Evolutionary conservation across 2,888 invertebrate genomes (phyloP).

Genomic region (Phengaris arion): DNA sequence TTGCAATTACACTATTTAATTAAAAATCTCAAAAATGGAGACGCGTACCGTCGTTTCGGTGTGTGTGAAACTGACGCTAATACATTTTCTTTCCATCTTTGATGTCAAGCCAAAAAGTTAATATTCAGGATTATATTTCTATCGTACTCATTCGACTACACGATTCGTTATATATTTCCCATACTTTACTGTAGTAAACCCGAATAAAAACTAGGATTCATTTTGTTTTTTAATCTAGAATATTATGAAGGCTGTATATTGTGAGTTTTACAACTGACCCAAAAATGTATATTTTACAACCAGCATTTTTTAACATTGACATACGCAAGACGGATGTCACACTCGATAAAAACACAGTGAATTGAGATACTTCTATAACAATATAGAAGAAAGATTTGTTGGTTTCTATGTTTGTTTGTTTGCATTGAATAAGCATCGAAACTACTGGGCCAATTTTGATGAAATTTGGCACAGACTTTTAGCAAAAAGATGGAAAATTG

Average conservation of each 20-base stretch:
- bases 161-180: background rate
- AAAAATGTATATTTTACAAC: constrained; percentile 4
- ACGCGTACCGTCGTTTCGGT: too few species aligned
- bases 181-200: background rate
- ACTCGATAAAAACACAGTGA: background rate
- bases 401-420: too few species aligned
- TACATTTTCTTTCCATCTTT: background rate
- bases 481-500: too few species aligned
- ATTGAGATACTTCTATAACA: background rate
- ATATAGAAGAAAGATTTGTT: too few species aligned
- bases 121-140: background rate
- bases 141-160: background rate
- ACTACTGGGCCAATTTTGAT: too few species aligned
- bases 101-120: background rate
- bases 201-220: background rate
- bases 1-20: too few species aligned
- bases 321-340: background rate
- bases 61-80: too few species aligned
- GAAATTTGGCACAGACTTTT: too few species aligned
- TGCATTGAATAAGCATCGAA: too few species aligned
- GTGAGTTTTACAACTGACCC: constrained; percentile 6
- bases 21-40: too few species aligned
- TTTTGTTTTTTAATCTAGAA: constrained; percentile 10
- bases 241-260: background rate
- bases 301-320: background rate